A percentile compares a stretch with the other conserved stretches of the same genome.
Conservation (phyloP, 1,140 invertebrate genomes). For the Neelides sp. region DNA sequence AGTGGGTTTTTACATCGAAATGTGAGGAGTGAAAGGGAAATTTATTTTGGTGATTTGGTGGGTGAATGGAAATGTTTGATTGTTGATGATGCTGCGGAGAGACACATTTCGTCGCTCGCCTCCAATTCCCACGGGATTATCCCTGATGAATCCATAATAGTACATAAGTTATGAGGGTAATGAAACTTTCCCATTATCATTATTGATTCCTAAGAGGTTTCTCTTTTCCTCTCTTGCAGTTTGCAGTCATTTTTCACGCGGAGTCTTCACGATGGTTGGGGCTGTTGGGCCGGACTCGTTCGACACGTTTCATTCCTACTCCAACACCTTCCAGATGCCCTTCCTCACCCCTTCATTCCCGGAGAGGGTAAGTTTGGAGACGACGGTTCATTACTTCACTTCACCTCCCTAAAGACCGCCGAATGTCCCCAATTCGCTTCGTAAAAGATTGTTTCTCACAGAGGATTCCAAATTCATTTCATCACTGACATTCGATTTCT, state of each 20-base stretch:
- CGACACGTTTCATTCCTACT: slow-evolving; percentile 85
- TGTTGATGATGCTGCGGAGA: no score
- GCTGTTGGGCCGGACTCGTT: slow-evolving; percentile 83
- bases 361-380: slow-evolving; percentile 56
- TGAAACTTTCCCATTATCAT: slow-evolving; percentile 30
- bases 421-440: no score
- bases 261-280: slow-evolving; percentile 79
- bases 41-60: background rate
- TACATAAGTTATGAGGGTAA: slow-evolving; percentile 27
- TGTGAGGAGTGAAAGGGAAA: background rate
- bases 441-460: no score
- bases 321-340: slow-evolving; percentile 91
- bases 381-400: no score
- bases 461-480: no score
- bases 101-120: no score
- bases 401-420: no score
- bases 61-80: slow-evolving; percentile 1
- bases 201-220: slow-evolving; percentile 16
- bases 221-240: slow-evolving; percentile 50
- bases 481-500: no score
- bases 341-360: slow-evolving; percentile 88
- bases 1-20: no score
- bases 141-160: slow-evolving; percentile 23
- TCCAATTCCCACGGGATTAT: slow-evolving; percentile 12
- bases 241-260: slow-evolving; percentile 77